Base-by-base conservation (phyloP, 2,888 invertebrate species). In the Altica lythri region DNA sequence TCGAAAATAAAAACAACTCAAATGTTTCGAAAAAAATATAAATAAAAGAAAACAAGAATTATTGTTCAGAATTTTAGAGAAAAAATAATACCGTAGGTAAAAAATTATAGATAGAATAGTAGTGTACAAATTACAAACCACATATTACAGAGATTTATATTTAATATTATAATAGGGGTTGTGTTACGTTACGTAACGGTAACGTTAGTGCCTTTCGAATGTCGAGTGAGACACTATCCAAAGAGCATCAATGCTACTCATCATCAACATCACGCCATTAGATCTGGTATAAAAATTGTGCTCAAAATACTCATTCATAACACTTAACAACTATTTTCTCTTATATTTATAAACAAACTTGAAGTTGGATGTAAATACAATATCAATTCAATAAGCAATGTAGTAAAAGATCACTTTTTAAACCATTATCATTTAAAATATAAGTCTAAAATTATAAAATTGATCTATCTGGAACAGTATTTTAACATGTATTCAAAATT, bases 151-250 rank as follows among this genome's bases (percentile, higher is more conserved):
- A 75, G 71, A 73, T 72, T 72, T 74, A 73, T 75, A 73, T 74
- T 73, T 75, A 74, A 72, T 73, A 73, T 72, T 68, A 53, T 66
- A 71, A 73, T 75, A 75, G 75, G 76, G 76, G 76, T 76, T 76
- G 76, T 76, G 76, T 76, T 74, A 59, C 69, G 71, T 68, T 69
- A 66, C 68, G 55, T 57, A 43, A 66, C 53, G 65, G 75, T 75
- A 72, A 75, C 75, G 75, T 75, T 75, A 77, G 77, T 77, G 77
- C 77, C 77, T 77, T 69, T 74, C 73, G 74, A 75, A 68, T 71
- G 74, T 75, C 74, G 76, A 77, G 75, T 76, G 76, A 77, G 75
- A 76, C 75, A 75, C 72, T 72, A 72, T 60, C 53, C 42, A 60
- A 59, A 54, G 46, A 51, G 57, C 53, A 55, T 53, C 52, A 53